A percentile compares a stretch with the other conserved stretches of the same genome.
Conservation (phyloP, 2,888 invertebrate species). For the Abscondita cerata region DNA sequence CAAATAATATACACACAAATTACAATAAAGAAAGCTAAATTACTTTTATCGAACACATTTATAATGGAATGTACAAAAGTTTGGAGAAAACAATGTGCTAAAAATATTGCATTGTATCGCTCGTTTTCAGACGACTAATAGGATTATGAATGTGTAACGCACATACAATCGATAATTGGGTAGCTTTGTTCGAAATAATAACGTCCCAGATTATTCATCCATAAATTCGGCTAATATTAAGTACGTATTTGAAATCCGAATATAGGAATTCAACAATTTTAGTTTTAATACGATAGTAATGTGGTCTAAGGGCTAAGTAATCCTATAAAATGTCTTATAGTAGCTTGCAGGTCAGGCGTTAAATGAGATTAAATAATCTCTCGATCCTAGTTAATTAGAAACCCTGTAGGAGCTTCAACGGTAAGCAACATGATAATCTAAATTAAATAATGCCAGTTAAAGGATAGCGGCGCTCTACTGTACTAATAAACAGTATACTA, state of each 20-base stretch:
- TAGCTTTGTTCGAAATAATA: slow-evolving; percentile 34
- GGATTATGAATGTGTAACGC: slow-evolving; percentile 36
- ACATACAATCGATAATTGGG: slow-evolving; percentile 34
- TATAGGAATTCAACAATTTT: slow-evolving; percentile 24
- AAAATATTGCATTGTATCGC: slow-evolving; percentile 33
- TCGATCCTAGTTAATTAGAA: slow-evolving; percentile 53
- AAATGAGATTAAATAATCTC: slow-evolving; percentile 55
- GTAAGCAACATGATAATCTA: slow-evolving; percentile 51
- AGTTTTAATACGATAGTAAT: slow-evolving; percentile 20
- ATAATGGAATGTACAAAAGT: slow-evolving; percentile 8
- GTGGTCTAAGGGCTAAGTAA: slow-evolving; percentile 27
- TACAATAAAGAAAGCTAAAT: slow-evolving; percentile 4
- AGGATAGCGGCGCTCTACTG: slow-evolving; percentile 37
- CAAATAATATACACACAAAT: neutral
- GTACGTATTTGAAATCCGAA: slow-evolving; percentile 16
- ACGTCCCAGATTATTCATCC: slow-evolving; percentile 31
- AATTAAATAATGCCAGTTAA: slow-evolving; percentile 55
- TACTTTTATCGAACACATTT: slow-evolving; percentile 1
- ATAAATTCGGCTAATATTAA: slow-evolving; percentile 33
- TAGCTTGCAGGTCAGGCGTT: slow-evolving; percentile 53
- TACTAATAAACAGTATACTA: slow-evolving; percentile 32
- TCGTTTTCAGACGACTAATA: slow-evolving; percentile 35
- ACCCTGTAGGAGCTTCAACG: slow-evolving; percentile 47
- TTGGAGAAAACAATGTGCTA: slow-evolving; percentile 19
- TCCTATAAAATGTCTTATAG: slow-evolving; percentile 50